Base-by-base conservation (phyloP, 2,797 vertebrate genomes). In the Lagocephalus sceleratus region DNA sequence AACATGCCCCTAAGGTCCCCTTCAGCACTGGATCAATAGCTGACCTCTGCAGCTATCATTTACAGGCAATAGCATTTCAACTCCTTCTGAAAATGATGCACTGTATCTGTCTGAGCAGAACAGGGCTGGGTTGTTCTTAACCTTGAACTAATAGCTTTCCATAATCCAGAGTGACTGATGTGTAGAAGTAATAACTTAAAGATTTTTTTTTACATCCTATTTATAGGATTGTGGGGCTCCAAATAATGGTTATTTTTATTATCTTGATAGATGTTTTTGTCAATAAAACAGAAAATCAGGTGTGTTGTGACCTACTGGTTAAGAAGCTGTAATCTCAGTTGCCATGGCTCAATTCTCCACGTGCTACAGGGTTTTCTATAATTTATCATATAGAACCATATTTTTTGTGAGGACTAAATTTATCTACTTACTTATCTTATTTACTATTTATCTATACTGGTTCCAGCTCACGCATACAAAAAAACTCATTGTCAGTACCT, bases 1-100 rank as follows among this genome's bases (percentile, higher is more conserved):
- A 83, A 86, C 80, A 78, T 88, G 83, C 76, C 89, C 85, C 76
- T 78, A 68, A 88, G 89, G 87, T 87, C 75, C 55, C 70, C 65
- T 76, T 73, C 66, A 63, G 76, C 69, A 71, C 17, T 38, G 12
- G 85, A 91, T 91, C 89, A 76, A 91, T 91, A 85, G 49, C 54
- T 85, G 87, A 89, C 84, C 84, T 78, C 74, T 60, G 35, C 15
- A 19, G 76, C 78, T 59, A 81, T 89, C 85, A 81, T 68, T 87
- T 83, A 85, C 66, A 1, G 67, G 59, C 51, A 72, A 75, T 60
- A 65, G 68, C 78, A 63, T 81, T 84, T 75, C 62, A 61, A 75
- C 49, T 75, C 76, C 73, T 75, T 60, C 45, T 71, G 62, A 63
- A 78, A 78, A 74, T 84, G 67, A 85, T 71, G 65, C 71, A 85